Base-by-base conservation (phyloP, 2,113 vertebrate species). In the Larimichthys crocea region DNA sequence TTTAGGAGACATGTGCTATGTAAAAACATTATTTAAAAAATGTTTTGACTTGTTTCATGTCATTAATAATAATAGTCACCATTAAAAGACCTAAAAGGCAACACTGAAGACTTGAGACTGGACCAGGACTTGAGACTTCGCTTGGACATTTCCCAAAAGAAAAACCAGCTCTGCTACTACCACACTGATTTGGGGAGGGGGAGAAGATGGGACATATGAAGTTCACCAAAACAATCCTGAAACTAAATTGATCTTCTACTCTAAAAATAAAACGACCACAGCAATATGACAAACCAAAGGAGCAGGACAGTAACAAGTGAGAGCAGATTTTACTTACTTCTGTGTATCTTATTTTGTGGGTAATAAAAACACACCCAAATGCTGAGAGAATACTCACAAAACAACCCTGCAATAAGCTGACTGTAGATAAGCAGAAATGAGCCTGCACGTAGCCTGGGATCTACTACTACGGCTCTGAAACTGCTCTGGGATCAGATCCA, bases 241-340 rank as follows among this genome's bases (percentile, higher is more conserved):
- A 84, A 56, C 3, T 20, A 42, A 73, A 67, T 44, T 8, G 7
- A 53, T 24, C 62, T 10, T 59, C 24, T 66, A 62, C 53, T 53
- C 44, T 66, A 68, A 78, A 75, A 49, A 60, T 15, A 66, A 48
- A 59, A 62, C 3, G 10, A 61, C 31, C 20, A 68, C n/a, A 91
- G 89, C 87, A 90, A 92, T 87, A 90, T 35, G 50, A 71, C 56
- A 89, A 89, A 83, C 78, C 91, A 91, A 93, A 92, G 75, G 74
- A 87, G 67, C 67, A 49, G 26, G 26, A 79, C 19, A 67, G 46
- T 16, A 49, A 26, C 24, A 65, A 29, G n/a, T 29, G 52, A 83
- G 46, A 40, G 55, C 67, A 67, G 48, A 63, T 55, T 56, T 68
- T 50, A 57, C 48, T 46, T 65, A 60, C 16, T 40, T 74, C 31